Evolutionary conservation across 2,888 invertebrate species (phyloP).

Genomic region (Drosophila recens): DNA sequence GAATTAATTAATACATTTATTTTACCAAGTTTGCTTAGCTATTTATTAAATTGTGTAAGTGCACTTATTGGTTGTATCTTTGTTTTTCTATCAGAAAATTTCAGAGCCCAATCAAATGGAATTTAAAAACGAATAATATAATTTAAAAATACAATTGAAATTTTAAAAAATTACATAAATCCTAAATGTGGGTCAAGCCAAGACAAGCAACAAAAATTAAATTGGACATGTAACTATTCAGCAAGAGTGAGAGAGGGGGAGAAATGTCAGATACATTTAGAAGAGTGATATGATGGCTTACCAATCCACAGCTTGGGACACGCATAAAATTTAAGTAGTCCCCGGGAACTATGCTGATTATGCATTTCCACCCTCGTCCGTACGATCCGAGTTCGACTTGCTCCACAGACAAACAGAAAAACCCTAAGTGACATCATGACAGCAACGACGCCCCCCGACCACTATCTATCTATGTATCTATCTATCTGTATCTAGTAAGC

Average conservation of each 20-base stretch:
- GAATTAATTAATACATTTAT: too few relatives aligned
- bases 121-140: background rate
- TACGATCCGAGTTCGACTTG: slow-evolving; percentile 3
- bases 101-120: background rate
- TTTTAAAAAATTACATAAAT: background rate
- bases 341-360: slow-evolving; percentile 48
- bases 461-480: slow-evolving; percentile 4
- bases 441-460: slow-evolving; percentile 1
- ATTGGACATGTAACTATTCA: slow-evolving; percentile 41
- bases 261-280: slow-evolving; percentile 24
- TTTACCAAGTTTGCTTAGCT: too few relatives aligned
- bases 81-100: background rate
- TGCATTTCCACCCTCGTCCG: slow-evolving; percentile 72
- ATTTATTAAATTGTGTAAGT: background rate
- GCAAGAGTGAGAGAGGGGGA: too few relatives aligned
- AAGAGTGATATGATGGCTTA: slow-evolving; percentile 40
- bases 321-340: slow-evolving; percentile 50
- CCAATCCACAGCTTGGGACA: slow-evolving; percentile 48
- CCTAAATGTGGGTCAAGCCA: slow-evolving; percentile 63
- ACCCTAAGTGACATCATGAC: slow-evolving; percentile 68
- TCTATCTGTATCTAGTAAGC: slow-evolving; percentile 9
- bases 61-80: background rate
- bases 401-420: slow-evolving; percentile 41
- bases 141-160: too few relatives aligned
- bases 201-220: slow-evolving; percentile 62